Evolutionary conservation across 2,797 vertebrate species (phyloP), one percentile per base, ranked within the genome.

Genomic region (Tachyglossus aculeatus): DNA sequence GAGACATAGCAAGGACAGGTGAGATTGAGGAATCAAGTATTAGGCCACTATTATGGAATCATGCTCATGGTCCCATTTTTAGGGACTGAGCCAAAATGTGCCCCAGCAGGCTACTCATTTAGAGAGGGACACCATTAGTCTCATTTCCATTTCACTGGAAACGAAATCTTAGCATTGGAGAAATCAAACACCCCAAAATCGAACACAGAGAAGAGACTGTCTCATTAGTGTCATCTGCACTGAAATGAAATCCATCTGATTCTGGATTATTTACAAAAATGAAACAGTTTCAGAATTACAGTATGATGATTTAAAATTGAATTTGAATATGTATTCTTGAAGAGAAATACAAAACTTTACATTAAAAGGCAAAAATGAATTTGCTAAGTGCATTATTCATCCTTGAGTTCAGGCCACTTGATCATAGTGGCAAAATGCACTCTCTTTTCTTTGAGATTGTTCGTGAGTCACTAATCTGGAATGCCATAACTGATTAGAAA

Each of bases 401-500:
- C 29, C 24, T 67, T 1, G 4, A 70, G 27, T 69, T 76, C 62
- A 25, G 57, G 79, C 58, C 53, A 48, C 31, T 21, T 61, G 29
- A 43, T 67, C 19, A 19, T 19, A 22, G 10, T 14, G 37, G 51
- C 21, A 41, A 41, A 63, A 69, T 47, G 36, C 19, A 52, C 41
- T 50, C 32, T 41, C 55, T 55, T n/a, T 1, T 36, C 13, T 29
- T 2, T 27, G 54, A 47, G 52, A 29, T 36, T 53, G 31, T 31
- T 41, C 43, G 9, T 51, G 63, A 59, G 21, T 60, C 41, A 29
- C 10, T 29, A 9, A 44, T 63, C 61, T 68, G 57, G 59, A 82
- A 47, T 48, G 66, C 79, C 57, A 10, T 5, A 27, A 19, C 7
- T 73, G 80, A 66, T 10, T 59, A 58, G 47, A 83, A 88, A 86